Evolutionary conservation across 2,797 vertebrate genomes (phyloP).

Genomic region (Phalloptychus januarius): DNA sequence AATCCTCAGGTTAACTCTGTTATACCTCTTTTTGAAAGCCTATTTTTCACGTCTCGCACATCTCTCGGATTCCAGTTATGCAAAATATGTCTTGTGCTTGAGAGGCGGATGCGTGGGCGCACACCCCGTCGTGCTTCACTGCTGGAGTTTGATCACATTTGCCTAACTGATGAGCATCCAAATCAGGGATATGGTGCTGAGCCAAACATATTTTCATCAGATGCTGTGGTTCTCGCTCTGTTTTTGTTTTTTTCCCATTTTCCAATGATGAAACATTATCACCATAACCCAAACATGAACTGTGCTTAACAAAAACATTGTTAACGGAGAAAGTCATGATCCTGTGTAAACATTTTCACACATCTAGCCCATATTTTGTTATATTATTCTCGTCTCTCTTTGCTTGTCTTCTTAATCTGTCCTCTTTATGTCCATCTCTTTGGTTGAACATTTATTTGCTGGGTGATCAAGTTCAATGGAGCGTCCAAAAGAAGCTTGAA

Average conservation of each 20-base stretch:
- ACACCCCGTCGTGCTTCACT: slow-evolving; percentile 43
- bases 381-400: slow-evolving; percentile 33
- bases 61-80: slow-evolving; percentile 41
- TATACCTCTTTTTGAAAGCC: slow-evolving; percentile 36
- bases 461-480: slow-evolving; percentile 76
- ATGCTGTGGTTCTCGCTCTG: slow-evolving; percentile 45
- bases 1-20: slow-evolving; percentile 64
- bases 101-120: slow-evolving; percentile 22
- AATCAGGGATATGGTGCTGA: slow-evolving; percentile 34
- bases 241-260: slow-evolving; percentile 28
- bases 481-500: slow-evolving; percentile 74
- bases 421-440: slow-evolving; percentile 45
- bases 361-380: slow-evolving; percentile 28
- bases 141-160: slow-evolving; percentile 54
- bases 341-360: slow-evolving; percentile 15
- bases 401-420: slow-evolving; percentile 19
- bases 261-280: slow-evolving; percentile 30
- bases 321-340: slow-evolving; percentile 23
- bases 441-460: slow-evolving; percentile 80
- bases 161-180: slow-evolving; percentile 54
- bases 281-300: slow-evolving; percentile 35
- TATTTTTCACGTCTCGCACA: slow-evolving; percentile 14
- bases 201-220: slow-evolving; percentile 67
- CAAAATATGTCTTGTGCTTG: slow-evolving; percentile 29
- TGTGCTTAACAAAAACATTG: slow-evolving; percentile 24